These are phyloP conservation scores for Horisme vitalbata DNA, from an alignment of 2,888 invertebrate species.

Conservation along the genomic window DNA sequence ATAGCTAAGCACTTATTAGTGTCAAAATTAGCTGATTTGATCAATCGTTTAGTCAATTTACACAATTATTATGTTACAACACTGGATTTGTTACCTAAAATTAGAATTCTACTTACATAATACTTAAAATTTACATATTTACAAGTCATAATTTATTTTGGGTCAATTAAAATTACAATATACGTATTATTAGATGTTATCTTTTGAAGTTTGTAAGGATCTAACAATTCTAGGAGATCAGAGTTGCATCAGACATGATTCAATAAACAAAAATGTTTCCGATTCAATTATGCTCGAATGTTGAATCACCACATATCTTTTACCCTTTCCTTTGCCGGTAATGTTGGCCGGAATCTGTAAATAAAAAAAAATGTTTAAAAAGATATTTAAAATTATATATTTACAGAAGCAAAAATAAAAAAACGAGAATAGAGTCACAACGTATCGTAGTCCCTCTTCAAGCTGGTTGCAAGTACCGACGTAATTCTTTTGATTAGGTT, in stretches of 20 bases:
- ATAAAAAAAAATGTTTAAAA: conserved; percentile 2
- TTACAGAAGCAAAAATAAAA: not conserved
- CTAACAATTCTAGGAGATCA: conserved; percentile 19
- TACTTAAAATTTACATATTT: conserved; percentile 66
- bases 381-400: too few relatives aligned
- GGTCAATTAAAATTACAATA: conserved; percentile 5
- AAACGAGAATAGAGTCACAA: too few relatives aligned
- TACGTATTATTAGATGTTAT: not conserved
- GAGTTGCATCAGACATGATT: not conserved
- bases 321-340: conserved; percentile 75
- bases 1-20: not conserved
- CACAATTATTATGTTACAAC: conserved; percentile 59
- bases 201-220: conserved; percentile 10
- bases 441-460: too few relatives aligned
- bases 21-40: not conserved
- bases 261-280: not conserved
- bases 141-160: conserved; percentile 43
- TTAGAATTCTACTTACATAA: conserved; percentile 43
- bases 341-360: conserved; percentile 74
- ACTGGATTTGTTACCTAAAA: conserved; percentile 59
- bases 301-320: conserved; percentile 82
- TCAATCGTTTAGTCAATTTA: conserved; percentile 4
- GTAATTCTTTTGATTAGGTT: too few relatives aligned
- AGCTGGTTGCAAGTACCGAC: too few relatives aligned
- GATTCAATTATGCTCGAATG: not conserved